Percentiles rank a stretch among this genome's conserved stretches.
Evolutionary conservation across 2,797 vertebrate genomes (phyloP).

Genomic region (Hozukius guyotensis): DNA sequence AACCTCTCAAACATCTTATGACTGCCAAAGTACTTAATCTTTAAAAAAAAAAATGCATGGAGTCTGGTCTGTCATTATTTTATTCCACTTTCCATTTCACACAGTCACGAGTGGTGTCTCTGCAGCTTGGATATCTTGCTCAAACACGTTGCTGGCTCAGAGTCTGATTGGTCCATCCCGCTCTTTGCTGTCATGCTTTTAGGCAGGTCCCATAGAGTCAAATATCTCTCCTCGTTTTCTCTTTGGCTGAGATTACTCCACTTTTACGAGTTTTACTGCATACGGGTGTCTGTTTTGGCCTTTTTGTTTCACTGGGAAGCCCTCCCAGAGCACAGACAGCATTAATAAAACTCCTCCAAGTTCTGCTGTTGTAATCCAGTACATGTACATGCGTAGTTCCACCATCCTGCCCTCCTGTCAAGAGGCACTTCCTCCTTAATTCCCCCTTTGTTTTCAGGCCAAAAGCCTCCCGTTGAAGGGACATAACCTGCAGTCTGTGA

Average conservation of each 20-base stretch:
- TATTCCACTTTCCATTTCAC: constrained; percentile 65
- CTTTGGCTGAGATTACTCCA: neutral
- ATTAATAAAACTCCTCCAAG: neutral
- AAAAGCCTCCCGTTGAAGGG: constrained; percentile 6
- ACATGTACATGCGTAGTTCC: constrained; percentile 11
- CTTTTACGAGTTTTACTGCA: neutral
- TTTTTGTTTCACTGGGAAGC: constrained; percentile 1
- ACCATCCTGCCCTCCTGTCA: constrained; percentile 7
- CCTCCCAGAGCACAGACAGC: neutral
- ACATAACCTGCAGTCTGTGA: neutral
- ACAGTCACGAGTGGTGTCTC: neutral
- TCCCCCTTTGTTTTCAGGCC: neutral
- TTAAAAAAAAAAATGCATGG: neutral
- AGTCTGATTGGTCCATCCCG: constrained; percentile 21
- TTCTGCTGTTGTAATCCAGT: constrained; percentile 28
- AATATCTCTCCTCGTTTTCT: neutral
- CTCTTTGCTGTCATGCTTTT: neutral
- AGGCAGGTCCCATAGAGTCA: constrained; percentile 15
- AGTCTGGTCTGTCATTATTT: constrained; percentile 57
- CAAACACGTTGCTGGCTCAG: constrained; percentile 37
- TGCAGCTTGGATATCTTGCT: constrained; percentile 48
- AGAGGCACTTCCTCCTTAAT: neutral
- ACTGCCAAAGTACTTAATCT: constrained; percentile 21
- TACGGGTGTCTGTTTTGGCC: neutral
- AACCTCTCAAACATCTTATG: constrained; percentile 15